Evolutionary conservation across 2,797 vertebrate genomes (phyloP), one percentile per base, ranked within the genome.

Genomic region (Synanceia verrucosa): DNA sequence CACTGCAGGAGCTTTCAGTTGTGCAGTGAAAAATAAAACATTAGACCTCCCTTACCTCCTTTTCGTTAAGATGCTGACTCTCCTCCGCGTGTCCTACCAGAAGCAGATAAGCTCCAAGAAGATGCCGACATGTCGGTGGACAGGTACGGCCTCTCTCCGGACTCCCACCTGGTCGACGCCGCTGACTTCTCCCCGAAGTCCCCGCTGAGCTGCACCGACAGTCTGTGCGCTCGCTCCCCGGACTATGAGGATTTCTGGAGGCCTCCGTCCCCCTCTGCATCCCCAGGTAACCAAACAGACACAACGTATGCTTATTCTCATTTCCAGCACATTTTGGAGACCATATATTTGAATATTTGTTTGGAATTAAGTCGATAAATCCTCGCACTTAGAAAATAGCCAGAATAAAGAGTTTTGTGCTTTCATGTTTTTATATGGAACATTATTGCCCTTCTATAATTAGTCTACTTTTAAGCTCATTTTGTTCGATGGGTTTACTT

Each of bases 201-300:
- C 10, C 94, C 95, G 2, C 93, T 93, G 71, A 99, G 97, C 94
- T 93, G 93, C 70, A 92, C 88, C 24, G 95, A 92, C 65, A 96
- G 95, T 79, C 92, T 94, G 65, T 93, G 95, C 60, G 95, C 92
- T n/a, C 94, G 94, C 33, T 95, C 94, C 56, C 94, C 95, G 1
- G 96, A 97, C 43, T 95, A 94, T 18, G 98, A 96, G 78, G 97
- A 98, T 83, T 96, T 95, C 84, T 99, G 98, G 98, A 96, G 97
- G 84, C 97, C 97, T 39, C 97, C 97, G 2, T 99, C 97, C 5
- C 97, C 97, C 9, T 99, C 97, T 1, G 96, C 94, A n/a, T 99
- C 98, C 0, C 96, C 97, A 71, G 97, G 96, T 96, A 85, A 10
- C 4, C 2, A 55, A 53, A 23, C 31, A 9, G 37, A 14, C 37